Base-by-base conservation (phyloP, 2,888 invertebrate species). In the Gastrophysa polygoni region DNA sequence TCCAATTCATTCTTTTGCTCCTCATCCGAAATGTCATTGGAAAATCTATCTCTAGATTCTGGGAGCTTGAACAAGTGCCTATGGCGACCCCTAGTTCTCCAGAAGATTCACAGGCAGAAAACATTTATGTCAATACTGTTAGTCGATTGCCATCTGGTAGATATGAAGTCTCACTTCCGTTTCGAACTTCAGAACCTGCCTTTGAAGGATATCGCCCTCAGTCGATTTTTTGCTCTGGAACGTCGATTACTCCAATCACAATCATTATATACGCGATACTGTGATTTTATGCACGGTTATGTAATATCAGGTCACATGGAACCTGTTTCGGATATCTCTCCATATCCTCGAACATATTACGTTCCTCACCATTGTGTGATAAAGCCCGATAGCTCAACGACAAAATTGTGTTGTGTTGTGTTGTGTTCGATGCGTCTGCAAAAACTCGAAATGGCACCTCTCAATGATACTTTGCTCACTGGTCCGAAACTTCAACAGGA, bases 291-390 rank as follows among this genome's bases (percentile, higher is more conserved):
- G 61, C 34, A 20, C 6, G 66, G 69, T 54, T 69, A 63, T 62
- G 1, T 47, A 8, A 7, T 10, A 1, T 58, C 51, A 10, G 28
- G 49, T 14, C 63, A 67, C 28, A 65, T 70, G 61, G 52, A 54
- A 10, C 32, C 34, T 32, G 38, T 51, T 11, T 24, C 56, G n/a
- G 18, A 11, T 14, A 10, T 10, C 8, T 70, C 24, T 7, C 7
- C 24, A 7, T 24, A 3, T 24, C 24, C n/a, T n/a, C n/a, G n/a
- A n/a, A n/a, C n/a, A n/a, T n/a, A 67, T 43, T 69, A 66, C 49
- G 49, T 73, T 7, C 71, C 73, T 2, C 72, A 73, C 60, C 68
- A 71, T 24, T 54, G 64, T n/a, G 69, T 72, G 4, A 7, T 65
- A 1, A 68, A 68, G 24, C 57, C 67, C n/a, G 50, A 59, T 2